Evolutionary conservation across 2,113 vertebrate species (phyloP), one percentile per base, ranked within the genome.

Genomic region (Phycodurus eques): DNA sequence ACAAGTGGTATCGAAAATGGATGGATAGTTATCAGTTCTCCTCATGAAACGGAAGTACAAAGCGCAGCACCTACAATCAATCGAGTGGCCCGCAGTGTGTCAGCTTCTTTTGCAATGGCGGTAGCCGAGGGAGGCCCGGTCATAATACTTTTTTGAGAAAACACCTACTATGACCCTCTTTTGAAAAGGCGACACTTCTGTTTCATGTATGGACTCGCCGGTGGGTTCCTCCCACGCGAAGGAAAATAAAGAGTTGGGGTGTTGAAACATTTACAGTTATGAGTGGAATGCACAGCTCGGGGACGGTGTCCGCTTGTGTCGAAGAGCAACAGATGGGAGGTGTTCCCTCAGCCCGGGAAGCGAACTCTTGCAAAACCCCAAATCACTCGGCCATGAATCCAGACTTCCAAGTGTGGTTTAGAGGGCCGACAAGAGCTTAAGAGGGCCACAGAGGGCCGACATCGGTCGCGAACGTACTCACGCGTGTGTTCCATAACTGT

Each of bases 251-350:
- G 63, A 73, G 77, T 74, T 51, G 22, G 13, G 74, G 62, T 80
- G 79, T 81, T 83, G 74, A 80, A 88, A 89, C 78, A 73, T 85
- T 85, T 79, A 70, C 68, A 91, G 73, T 74, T 92, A 92, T 91
- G 92, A 76, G 31, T 80, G 88, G 90, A 93, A 93, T 92, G 88
- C 75, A 69, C 72, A 19, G 75, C 70, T 73, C 22, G 68, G 77
- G 77, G 76, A 87, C 70, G 78, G 70, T 81, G 72, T 74, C 70
- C 81, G 73, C 44, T 42, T 78, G 67, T 76, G 79, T 77, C 69
- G 71, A 83, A 71, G 85, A 79, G 77, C 61, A 80, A 80, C 72
- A 72, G 49, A 76, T 69, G 74, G 69, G 77, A 39, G 62, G 69
- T 27, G 63, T 70, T 68, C 22, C 27, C 44, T 44, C 54, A 54